phyloP scores from a whole-genome alignment of 2,888 invertebrate genomes.

The Aporophyla lueneburgensis region DNA sequence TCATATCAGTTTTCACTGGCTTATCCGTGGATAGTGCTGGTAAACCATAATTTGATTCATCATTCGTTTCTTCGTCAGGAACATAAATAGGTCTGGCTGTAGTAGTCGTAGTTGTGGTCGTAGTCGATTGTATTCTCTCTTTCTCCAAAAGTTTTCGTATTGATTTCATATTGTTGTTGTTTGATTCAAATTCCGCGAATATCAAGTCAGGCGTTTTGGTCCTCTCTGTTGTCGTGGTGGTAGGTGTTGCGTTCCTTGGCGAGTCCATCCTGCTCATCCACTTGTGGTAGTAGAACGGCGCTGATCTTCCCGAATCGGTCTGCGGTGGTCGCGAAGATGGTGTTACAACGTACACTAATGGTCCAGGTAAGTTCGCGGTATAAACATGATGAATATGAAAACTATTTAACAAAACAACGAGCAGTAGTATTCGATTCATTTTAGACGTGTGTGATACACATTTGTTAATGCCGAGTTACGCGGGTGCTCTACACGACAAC shows the following conservation, averaged over 20 bases:
- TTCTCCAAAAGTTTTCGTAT: slow-evolving; percentile 85
- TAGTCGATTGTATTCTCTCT: slow-evolving; percentile 75
- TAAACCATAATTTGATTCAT: slow-evolving; percentile 71
- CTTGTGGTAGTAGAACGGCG: slow-evolving; percentile 86
- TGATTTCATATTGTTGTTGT: slow-evolving; percentile 80
- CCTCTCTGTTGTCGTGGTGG: slow-evolving; percentile 73
- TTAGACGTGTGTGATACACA: slow-evolving; percentile 72
- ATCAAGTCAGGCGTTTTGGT: slow-evolving; percentile 85
- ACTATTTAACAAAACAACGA: slow-evolving; percentile 74
- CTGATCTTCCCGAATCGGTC: slow-evolving; percentile 78
- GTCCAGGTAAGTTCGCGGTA: slow-evolving; percentile 80
- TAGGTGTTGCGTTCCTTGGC: slow-evolving; percentile 70
- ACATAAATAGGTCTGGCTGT: slow-evolving; percentile 82
- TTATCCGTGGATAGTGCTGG: slow-evolving; percentile 64
- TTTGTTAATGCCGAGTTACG: slow-evolving; percentile 68
- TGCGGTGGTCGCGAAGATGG: slow-evolving; percentile 78
- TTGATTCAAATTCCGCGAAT: slow-evolving; percentile 87
- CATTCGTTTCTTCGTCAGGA: slow-evolving; percentile 75
- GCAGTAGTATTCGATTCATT: slow-evolving; percentile 77
- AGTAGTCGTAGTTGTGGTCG: slow-evolving; percentile 68
- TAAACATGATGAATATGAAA: slow-evolving; percentile 70
- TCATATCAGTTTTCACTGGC: slow-evolving; percentile 72
- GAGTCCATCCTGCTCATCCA: slow-evolving; percentile 87
- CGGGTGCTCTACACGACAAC: slow-evolving; percentile 77
- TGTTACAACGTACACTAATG: slow-evolving; percentile 86